Evolutionary conservation across 2,797 vertebrate genomes (phyloP).

Genomic region (Poecilia velifera): DNA sequence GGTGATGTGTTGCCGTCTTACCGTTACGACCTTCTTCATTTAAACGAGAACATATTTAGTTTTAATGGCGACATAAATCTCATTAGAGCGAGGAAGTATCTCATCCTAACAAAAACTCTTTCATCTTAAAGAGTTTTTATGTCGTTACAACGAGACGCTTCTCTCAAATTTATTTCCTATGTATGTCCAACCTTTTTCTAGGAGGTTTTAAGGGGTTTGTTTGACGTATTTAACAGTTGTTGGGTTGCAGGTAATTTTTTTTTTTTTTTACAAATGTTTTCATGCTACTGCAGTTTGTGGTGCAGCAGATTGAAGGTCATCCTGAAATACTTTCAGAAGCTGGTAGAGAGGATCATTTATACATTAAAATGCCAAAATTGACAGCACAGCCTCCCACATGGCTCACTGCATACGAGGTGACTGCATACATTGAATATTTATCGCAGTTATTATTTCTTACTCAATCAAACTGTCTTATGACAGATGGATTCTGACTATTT

Average conservation of each 20-base stretch:
- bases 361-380: not conserved
- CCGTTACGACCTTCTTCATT: not conserved
- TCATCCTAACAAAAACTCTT: not conserved
- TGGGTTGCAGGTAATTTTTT: not conserved
- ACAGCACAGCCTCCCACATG: not conserved
- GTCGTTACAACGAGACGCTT: not conserved
- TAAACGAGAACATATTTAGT: not conserved
- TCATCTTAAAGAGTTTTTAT: not conserved
- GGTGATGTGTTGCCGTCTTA: not conserved
- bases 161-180: not conserved
- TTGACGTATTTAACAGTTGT: not conserved
- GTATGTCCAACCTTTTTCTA: not conserved
- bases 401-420: not conserved
- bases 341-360: not conserved
- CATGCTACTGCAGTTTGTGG: not conserved
- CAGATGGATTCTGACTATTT: not conserved
- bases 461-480: not conserved
- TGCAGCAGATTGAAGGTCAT: not conserved
- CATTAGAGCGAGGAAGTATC: not conserved
- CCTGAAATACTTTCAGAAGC: not conserved
- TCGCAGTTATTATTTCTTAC: not conserved
- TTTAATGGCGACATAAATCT: not conserved
- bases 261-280: not conserved
- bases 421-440: not conserved
- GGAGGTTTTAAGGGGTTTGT: not conserved